Evolutionary conservation across 2,113 vertebrate genomes (phyloP).

Genomic region (Pomatostomus ruficeps): DNA sequence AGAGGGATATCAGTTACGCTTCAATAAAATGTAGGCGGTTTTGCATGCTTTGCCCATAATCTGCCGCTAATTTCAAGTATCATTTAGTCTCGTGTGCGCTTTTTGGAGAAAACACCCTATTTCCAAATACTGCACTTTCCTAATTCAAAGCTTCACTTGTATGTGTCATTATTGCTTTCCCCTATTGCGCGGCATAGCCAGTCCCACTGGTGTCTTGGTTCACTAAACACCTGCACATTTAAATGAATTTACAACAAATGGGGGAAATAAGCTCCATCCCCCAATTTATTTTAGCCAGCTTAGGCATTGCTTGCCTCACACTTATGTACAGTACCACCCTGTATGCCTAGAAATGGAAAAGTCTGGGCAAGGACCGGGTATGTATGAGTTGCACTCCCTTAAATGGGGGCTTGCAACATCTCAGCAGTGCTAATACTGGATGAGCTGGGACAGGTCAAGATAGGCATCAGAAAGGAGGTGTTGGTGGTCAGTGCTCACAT

Average conservation of each 20-base stretch:
- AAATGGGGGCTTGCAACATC: background rate
- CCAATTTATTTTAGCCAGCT: background rate
- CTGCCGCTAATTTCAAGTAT: background rate
- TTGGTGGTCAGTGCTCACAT: conserved; percentile 4
- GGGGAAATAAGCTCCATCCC: background rate
- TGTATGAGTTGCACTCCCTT: background rate
- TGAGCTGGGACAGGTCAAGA: conserved; percentile 13
- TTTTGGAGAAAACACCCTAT: background rate
- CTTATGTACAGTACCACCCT: background rate
- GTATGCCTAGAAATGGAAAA: background rate
- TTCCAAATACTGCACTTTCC: background rate
- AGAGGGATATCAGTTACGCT: background rate
- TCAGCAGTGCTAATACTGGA: background rate
- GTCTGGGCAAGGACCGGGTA: background rate
- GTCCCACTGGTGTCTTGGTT: background rate
- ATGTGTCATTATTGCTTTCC: background rate
- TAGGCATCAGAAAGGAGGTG: conserved; percentile 17
- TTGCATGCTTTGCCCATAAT: background rate
- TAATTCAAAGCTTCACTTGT: background rate
- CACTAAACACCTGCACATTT: background rate
- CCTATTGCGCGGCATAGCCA: accelerated
- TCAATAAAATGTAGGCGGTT: background rate
- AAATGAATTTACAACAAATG: background rate
- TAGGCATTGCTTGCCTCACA: background rate
- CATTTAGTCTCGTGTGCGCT: background rate